A percentile compares a stretch with the other conserved stretches of the same genome.
Evolutionary conservation across 2,797 vertebrate genomes (phyloP).

Genomic region (Aythya fuligula): DNA sequence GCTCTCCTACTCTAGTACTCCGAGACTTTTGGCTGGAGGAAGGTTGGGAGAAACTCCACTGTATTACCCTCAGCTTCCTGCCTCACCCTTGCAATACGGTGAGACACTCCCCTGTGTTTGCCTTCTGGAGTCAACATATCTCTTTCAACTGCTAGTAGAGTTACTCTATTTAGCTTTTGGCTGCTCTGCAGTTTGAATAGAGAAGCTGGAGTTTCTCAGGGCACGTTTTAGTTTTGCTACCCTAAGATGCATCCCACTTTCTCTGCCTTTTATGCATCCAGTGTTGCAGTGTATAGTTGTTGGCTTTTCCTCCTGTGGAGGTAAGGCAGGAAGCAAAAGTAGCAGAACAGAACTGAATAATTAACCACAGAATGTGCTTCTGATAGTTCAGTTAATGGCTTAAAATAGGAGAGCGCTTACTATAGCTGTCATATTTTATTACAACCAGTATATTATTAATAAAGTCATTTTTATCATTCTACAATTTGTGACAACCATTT

Average conservation of each 20-base stretch:
- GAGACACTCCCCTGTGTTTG: neutral
- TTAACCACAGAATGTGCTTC: neutral
- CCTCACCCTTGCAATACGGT: neutral
- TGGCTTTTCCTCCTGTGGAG: neutral
- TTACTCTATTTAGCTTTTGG: neutral
- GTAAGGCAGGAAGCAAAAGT: neutral
- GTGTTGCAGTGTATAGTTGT: neutral
- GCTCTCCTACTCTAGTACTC: neutral
- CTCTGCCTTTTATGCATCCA: neutral
- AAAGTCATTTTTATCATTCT: conserved; percentile 9
- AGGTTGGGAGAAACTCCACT: neutral
- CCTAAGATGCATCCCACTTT: neutral
- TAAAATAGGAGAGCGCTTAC: neutral
- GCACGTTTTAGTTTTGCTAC: accelerated
- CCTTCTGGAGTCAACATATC: neutral
- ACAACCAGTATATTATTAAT: conserved; percentile 33
- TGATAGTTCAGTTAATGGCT: neutral
- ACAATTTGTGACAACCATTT: neutral
- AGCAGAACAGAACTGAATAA: neutral
- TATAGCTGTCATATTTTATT: conserved; percentile 32
- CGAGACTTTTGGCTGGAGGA: neutral
- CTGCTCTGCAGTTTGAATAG: neutral
- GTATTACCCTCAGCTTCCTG: neutral
- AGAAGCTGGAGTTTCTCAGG: neutral
- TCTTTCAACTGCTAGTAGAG: neutral